Evolutionary conservation across 2,888 invertebrate species (phyloP), one percentile per base, ranked within the genome.

Genomic region (Trichopria drosophilae): DNA sequence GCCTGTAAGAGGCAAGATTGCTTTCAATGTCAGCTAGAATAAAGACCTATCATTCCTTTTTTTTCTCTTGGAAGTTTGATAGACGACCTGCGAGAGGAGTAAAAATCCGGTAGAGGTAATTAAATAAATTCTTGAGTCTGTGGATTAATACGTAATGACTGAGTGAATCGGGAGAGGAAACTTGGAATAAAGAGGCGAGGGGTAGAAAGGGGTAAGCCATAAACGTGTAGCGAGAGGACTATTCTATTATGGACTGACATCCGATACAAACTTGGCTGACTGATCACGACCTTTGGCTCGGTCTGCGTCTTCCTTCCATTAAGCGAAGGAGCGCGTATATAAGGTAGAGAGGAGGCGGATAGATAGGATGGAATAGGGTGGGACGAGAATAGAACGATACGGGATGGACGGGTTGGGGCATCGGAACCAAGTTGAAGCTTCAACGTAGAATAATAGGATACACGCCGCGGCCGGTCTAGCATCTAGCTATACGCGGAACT

Each of bases 211-310:
- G 65, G 65, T 60, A 61, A 53, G 50, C 61, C 63, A 63, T 63
- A 66, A 70, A 68, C 65, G 65, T 65, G 58, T 28, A 15, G 28
- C 13, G 43, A 66, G 67, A 65, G 65, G 66, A 72, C 71, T 71
- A 72, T 73, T 73, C 71, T 69, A 68, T 73, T 72, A 72, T 68
- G 62, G 56, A 64, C 68, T 69, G 74, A 72, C 72, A 72, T 73
- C 65, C 66, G 73, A 74, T 72, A 69, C 71, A 71, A 73, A 69
- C 65, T 74, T 67, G 68, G 62, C 58, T 66, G 68, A 69, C 66
- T 65, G 69, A 71, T 71, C 71, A 64, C 64, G 65, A 62, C 63
- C 63, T 67, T 64, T 59, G 61, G 53, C 58, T 56, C 57, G 58
- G 58, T 58, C 61, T 59, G 58, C 59, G 57, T 57, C 63, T 60